These are phyloP conservation scores for Brachystomella parvula DNA, from an alignment of 1,140 invertebrate species.

Conservation along the genomic window DNA sequence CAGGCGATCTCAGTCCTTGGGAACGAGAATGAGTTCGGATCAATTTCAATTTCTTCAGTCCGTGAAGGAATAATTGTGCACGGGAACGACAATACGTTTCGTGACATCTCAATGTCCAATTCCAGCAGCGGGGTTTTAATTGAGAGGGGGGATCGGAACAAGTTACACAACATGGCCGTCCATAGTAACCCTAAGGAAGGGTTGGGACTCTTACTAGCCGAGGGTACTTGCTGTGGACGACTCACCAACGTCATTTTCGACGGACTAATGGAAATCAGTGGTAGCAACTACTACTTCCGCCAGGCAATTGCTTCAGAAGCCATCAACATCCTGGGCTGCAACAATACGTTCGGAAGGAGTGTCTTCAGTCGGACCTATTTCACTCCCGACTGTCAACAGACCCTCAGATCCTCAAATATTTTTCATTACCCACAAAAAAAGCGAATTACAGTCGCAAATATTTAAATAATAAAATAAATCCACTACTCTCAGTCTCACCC, in stretches of 20 bases:
- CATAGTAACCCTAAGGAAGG: slow-evolving; percentile 16
- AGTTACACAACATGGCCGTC: slow-evolving; percentile 20
- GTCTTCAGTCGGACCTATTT: slow-evolving; percentile 14
- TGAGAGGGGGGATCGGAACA: too few species aligned
- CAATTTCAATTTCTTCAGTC: slow-evolving; percentile 19
- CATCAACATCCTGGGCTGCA: slow-evolving; percentile 24
- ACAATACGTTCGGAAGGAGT: slow-evolving; percentile 22
- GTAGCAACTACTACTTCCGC: slow-evolving; percentile 15
- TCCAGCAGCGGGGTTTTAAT: slow-evolving; percentile 16
- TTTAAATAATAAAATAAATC: too few species aligned
- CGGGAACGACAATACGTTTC: slow-evolving; percentile 14
- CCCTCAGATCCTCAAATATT: slow-evolving; percentile 17
- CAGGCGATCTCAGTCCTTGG: slow-evolving; percentile 17
- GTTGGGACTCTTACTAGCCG: slow-evolving; percentile 5
- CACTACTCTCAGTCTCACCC: too few species aligned
- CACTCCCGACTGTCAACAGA: slow-evolving; percentile 22
- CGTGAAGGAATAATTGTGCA: slow-evolving; percentile 20
- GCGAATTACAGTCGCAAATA: slow-evolving; percentile 13
- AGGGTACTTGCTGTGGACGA: too few species aligned
- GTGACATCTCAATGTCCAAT: slow-evolving; percentile 20
- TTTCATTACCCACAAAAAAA: slow-evolving; percentile 20
- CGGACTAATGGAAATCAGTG: slow-evolving; percentile 21
- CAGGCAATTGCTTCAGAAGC: slow-evolving; percentile 16
- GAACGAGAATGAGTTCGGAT: too few species aligned
- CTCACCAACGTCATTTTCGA: slow-evolving; percentile 19